Percentiles rank a stretch among this genome's conserved stretches.
Conservation (phyloP, 2,797 vertebrate species). For the Onychomys leucogaster region DNA sequence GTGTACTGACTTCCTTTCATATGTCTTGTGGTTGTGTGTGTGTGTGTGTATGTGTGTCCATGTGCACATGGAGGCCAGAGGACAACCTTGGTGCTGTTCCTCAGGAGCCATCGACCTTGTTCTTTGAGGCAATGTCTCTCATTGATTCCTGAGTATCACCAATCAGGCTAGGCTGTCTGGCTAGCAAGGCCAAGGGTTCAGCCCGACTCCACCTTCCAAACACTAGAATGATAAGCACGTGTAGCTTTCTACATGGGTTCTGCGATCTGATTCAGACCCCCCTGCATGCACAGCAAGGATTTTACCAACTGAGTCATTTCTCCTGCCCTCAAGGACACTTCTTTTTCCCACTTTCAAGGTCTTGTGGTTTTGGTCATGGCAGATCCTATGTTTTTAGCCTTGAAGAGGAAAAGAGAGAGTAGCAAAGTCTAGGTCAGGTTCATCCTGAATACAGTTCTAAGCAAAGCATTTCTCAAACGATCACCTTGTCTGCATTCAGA, state of each 20-base stretch:
- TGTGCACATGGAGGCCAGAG: background rate
- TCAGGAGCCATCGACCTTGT: background rate
- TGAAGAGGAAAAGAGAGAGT: background rate
- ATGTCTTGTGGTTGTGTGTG: too few relatives aligned
- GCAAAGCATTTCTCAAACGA: background rate
- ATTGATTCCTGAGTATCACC: background rate
- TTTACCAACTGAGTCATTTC: background rate
- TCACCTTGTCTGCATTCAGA: background rate
- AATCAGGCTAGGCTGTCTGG: background rate
- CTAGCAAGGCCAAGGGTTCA: background rate
- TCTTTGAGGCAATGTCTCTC: background rate
- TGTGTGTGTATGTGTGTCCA: background rate
- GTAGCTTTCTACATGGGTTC: background rate
- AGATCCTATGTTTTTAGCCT: background rate
- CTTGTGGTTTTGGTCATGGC: background rate
- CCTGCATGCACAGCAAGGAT: background rate
- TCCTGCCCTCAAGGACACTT: accelerated
- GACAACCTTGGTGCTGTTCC: background rate
- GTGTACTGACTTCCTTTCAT: background rate
- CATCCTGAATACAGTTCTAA: background rate
- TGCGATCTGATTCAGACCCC: background rate
- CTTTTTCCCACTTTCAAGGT: background rate
- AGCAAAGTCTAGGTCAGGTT: background rate
- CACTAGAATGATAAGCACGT: background rate
- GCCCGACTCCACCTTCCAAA: background rate